Conservation (phyloP, 1,140 invertebrate species). For the Colletes latitarsis region DNA sequence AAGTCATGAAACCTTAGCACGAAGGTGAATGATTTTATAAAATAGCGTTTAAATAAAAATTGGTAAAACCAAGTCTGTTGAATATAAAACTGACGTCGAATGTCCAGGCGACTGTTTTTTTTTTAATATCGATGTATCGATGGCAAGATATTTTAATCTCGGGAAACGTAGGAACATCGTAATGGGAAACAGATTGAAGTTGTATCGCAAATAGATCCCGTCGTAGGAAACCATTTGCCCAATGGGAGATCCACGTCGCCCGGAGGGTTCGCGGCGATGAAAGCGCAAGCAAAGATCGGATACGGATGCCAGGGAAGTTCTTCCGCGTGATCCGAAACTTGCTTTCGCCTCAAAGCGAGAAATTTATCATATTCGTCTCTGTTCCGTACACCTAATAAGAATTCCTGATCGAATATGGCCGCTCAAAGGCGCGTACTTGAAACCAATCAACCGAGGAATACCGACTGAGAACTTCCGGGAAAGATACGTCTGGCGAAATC, state of each 20-base stretch:
- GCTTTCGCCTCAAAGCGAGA: neutral
- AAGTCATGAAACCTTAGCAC: too few relatives aligned
- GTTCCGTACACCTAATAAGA: conserved; percentile 21
- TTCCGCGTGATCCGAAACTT: neutral
- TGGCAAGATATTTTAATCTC: neutral
- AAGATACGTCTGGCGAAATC: neutral
- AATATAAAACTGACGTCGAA: too few relatives aligned
- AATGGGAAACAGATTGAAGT: neutral
- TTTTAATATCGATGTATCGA: too few relatives aligned
- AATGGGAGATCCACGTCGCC: neutral
- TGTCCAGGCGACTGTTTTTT: too few relatives aligned
- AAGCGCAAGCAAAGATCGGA: neutral
- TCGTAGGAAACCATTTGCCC: neutral
- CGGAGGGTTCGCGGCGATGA: neutral
- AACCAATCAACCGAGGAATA: neutral
- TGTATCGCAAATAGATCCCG: too few relatives aligned
- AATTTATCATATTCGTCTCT: conserved; percentile 16
- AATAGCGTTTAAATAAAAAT: too few relatives aligned
- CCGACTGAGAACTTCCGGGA: neutral
- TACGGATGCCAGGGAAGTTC: neutral
- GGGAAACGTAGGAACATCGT: neutral
- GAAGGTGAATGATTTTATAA: too few relatives aligned
- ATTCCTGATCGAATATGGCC: conserved; percentile 19
- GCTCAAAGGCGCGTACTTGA: neutral
- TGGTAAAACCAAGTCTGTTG: too few relatives aligned